These are phyloP conservation scores for Andrena cerasifolii DNA, from an alignment of 1,140 invertebrate species.

Conservation along the genomic window DNA sequence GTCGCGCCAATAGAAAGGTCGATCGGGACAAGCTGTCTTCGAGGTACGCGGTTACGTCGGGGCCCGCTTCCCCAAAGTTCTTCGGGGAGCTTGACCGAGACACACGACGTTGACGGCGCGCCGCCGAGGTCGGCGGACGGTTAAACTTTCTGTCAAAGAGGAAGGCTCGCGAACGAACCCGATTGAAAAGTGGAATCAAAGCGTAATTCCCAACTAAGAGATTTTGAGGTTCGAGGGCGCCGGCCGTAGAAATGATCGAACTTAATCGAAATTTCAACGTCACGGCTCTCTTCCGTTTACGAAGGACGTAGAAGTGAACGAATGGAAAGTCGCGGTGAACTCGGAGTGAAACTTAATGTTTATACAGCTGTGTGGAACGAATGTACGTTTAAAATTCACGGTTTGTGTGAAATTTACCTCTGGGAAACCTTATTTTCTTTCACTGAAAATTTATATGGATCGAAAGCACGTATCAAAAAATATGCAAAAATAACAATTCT, in stretches of 20 bases:
- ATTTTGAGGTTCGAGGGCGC: constrained; percentile 46
- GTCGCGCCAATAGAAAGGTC: constrained; percentile 32
- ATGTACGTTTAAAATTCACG: too few relatives aligned
- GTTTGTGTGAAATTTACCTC: too few relatives aligned
- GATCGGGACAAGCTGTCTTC: constrained; percentile 43
- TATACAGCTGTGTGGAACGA: too few relatives aligned
- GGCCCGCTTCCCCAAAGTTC: constrained; percentile 44
- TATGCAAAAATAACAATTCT: too few relatives aligned
- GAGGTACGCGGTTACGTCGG: constrained; percentile 14
- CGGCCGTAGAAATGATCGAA: constrained; percentile 46
- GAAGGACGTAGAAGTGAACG: too few relatives aligned
- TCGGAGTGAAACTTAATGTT: too few relatives aligned
- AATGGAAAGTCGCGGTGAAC: too few relatives aligned
- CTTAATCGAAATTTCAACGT: too few relatives aligned
- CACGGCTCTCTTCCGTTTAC: too few relatives aligned
- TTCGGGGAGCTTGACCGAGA: constrained; percentile 61
- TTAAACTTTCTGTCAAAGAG: constrained; percentile 64
- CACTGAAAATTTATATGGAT: too few relatives aligned
- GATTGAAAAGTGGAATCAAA: constrained; percentile 57
- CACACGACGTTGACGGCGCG: constrained; percentile 43
- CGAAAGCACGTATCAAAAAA: too few relatives aligned
- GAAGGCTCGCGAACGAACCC: constrained; percentile 36
- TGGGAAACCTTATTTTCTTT: too few relatives aligned
- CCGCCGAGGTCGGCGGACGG: constrained; percentile 41
- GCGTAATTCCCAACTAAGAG: constrained; percentile 55